Conservation (phyloP, 2,888 invertebrate genomes). For the Mactromeris polynyma region DNA sequence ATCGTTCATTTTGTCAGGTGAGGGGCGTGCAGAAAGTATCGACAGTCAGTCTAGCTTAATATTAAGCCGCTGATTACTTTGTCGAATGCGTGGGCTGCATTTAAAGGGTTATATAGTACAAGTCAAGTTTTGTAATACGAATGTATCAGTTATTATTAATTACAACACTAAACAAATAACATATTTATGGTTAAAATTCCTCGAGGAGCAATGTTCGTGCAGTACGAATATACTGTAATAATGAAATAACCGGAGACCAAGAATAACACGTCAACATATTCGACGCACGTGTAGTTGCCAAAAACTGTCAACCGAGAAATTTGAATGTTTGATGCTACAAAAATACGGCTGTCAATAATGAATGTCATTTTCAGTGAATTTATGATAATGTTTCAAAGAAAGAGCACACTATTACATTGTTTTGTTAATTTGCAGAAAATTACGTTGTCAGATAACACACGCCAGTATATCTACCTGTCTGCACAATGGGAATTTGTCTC, state of each 20-base stretch:
- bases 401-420: too few relatives aligned
- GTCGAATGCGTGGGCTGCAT: background rate
- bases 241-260: background rate
- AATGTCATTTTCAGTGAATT: background rate
- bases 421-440: too few relatives aligned
- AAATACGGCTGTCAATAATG: background rate
- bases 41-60: background rate
- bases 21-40: constrained; percentile 9
- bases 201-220: background rate
- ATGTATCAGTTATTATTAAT: background rate
- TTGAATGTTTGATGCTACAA: background rate
- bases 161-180: background rate
- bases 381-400: too few relatives aligned
- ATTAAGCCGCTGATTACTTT: background rate
- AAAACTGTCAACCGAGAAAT: background rate
- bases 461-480: too few relatives aligned
- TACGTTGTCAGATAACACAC: too few relatives aligned
- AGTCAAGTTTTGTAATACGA: background rate
- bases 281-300: background rate
- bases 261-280: background rate
- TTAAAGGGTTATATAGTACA: background rate
- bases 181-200: background rate
- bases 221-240: background rate
- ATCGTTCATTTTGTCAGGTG: constrained; percentile 4
- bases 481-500: too few relatives aligned